Evolutionary conservation across 2,797 vertebrate genomes (phyloP), one percentile per base, ranked within the genome.

Genomic region (Serranus cabrilla): DNA sequence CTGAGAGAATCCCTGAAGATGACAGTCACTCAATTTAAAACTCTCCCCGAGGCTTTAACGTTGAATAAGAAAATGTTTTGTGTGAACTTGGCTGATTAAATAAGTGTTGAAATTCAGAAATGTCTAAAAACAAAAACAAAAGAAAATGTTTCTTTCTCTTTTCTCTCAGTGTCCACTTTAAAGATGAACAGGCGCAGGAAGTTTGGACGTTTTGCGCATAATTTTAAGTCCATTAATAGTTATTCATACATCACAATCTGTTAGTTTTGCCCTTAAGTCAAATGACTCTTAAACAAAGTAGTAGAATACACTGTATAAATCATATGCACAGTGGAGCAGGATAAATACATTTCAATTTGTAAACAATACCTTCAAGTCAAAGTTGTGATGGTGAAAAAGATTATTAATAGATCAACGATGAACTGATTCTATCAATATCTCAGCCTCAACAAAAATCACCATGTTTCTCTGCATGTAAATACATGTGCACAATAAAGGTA

Each of bases 351-450:
- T 7, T 4, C 7, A 40, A 70, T 42, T 2, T 7, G 6, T 23
- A 40, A 47, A 43, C 16, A 16, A 25, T 11, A n/a, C 11, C 14
- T 62, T 12, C 37, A 66, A 27, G 13, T 54, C 27, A 50, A 52
- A 63, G 21, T 51, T 40, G 2, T 4, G 52, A 52, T 42, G 10
- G 7, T 55, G 34, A 55, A 52, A 46, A 68, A 18, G 21, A 42
- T 62, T 3, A 34, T 61, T 58, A 51, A 7, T 39, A 81, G 62
- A 72, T 77, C 52, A 73, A 18, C 61, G 27, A 73, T 67, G 54
- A 76, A 77, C 70, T 78, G 23, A 83, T 71, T 86, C 50, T 55
- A 71, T 80, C 59, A 81, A 60, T 66, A 62, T 68, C 46, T 47
- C 21, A 45, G 21, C 47, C 21, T 27, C 60, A 20, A 65, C 46